A percentile compares a stretch with the other conserved stretches of the same genome.
These are phyloP conservation scores for Pedetes capensis DNA, from an alignment of 2,113 vertebrate genomes.

Conservation along the genomic window DNA sequence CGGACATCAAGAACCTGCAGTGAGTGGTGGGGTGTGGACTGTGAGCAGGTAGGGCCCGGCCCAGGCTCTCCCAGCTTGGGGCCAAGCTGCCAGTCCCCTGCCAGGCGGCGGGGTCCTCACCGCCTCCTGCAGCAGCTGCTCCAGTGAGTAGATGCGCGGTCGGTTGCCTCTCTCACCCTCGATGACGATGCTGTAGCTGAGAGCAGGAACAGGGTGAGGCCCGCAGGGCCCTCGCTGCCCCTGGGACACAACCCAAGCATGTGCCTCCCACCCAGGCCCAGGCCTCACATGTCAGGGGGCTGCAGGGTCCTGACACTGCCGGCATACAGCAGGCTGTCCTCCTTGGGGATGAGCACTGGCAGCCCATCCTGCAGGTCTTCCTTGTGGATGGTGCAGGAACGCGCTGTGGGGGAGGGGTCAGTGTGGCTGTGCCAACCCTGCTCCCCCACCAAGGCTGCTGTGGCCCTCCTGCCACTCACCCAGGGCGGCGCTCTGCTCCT, in stretches of 20 bases:
- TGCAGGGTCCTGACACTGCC: conserved; percentile 92
- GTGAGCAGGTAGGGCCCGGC: neutral
- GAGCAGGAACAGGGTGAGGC: neutral
- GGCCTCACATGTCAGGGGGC: conserved; percentile 92
- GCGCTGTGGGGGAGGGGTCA: conserved; percentile 59
- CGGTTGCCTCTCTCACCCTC: conserved; percentile 95
- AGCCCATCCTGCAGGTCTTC: conserved; percentile 92
- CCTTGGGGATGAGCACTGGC: conserved; percentile 94
- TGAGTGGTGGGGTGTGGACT: rapidly evolving
- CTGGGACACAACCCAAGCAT: rapidly evolving
- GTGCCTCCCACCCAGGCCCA: rapidly evolving
- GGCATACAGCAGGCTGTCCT: conserved; percentile 94
- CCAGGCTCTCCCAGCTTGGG: neutral
- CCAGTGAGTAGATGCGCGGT: conserved; percentile 94
- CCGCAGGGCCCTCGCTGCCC: rapidly evolving
- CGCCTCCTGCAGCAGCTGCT: conserved; percentile 96
- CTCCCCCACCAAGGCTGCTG: rapidly evolving
- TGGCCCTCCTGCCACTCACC: conserved; percentile 31
- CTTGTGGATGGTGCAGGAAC: conserved; percentile 90
- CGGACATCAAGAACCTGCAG: conserved; percentile 91
- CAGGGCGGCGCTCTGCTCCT: neutral
- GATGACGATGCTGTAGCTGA: conserved; percentile 94
- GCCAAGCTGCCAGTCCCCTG: neutral
- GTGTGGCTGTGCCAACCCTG: rapidly evolving
- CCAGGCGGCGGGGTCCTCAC: conserved; percentile 81